phyloP scores from a whole-genome alignment of 2,797 vertebrate species.

The Schizothorax lantsangensis region DNA sequence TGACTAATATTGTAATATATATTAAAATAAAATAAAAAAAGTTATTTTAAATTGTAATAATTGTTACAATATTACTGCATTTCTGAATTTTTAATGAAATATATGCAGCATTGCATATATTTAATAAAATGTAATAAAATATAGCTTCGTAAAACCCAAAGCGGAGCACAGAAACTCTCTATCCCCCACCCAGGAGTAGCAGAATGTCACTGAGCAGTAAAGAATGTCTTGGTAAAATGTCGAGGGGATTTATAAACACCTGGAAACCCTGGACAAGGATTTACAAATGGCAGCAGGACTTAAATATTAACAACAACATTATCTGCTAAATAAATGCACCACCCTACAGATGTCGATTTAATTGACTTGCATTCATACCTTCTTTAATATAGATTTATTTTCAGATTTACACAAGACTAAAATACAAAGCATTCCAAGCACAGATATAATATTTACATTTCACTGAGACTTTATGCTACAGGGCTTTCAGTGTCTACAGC shows the following conservation, averaged over 20 bases:
- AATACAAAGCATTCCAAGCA: background rate
- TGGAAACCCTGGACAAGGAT: constrained; percentile 85
- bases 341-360: constrained; percentile 35
- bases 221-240: constrained; percentile 78
- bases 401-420: background rate
- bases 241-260: constrained; percentile 80
- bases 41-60: background rate
- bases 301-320: constrained; percentile 70
- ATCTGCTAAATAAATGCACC: constrained; percentile 56
- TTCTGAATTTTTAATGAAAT: background rate
- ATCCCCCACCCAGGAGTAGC: constrained; percentile 61
- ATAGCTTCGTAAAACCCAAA: constrained; percentile 69
- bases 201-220: constrained; percentile 76
- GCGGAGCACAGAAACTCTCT: constrained; percentile 61
- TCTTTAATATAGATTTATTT: constrained; percentile 10
- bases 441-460: background rate
- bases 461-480: constrained; percentile 13
- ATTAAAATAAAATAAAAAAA: background rate
- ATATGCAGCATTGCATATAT: background rate
- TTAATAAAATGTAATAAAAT: too few relatives aligned
- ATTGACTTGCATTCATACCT: constrained; percentile 30
- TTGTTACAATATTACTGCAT: background rate
- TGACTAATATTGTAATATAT: background rate
- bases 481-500: constrained; percentile 51
- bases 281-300: constrained; percentile 70